phyloP scores from a whole-genome alignment of 1,140 invertebrate species.

The Camponotus vicinus region DNA sequence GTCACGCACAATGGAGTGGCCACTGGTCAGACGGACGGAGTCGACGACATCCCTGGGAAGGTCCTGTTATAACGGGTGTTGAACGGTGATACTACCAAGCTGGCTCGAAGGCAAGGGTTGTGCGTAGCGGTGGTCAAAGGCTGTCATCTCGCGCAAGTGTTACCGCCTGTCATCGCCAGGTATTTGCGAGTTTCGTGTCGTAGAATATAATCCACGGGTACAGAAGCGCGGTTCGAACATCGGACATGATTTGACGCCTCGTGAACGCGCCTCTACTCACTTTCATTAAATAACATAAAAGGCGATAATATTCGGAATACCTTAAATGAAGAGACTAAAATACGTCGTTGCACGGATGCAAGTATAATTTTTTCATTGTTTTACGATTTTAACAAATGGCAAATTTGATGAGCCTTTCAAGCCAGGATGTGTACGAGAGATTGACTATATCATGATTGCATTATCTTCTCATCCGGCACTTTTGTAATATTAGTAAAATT shows the following conservation, averaged over 20 bases:
- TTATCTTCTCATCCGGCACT: background rate
- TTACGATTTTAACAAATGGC: too few relatives aligned
- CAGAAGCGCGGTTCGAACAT: conserved; percentile 17
- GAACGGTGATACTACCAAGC: conserved; percentile 55
- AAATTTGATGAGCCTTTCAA: background rate
- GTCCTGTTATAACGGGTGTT: conserved; percentile 56
- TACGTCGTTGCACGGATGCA: too few relatives aligned
- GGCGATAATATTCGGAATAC: too few relatives aligned
- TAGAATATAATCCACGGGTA: conserved; percentile 25
- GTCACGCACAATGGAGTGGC: conserved; percentile 70
- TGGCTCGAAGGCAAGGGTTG: conserved; percentile 50
- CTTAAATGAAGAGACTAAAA: too few relatives aligned
- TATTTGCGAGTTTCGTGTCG: conserved; percentile 47
- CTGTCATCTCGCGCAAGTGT: conserved; percentile 73
- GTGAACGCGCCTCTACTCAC: background rate
- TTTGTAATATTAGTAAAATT: background rate
- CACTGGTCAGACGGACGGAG: conserved; percentile 63
- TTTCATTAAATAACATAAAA: conserved; percentile 8
- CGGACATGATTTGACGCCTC: conserved; percentile 41
- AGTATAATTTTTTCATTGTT: too few relatives aligned
- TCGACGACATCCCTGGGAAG: conserved; percentile 46
- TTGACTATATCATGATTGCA: too few relatives aligned
- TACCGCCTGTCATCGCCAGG: conserved; percentile 74
- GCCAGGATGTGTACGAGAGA: too few relatives aligned
- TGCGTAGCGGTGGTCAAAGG: conserved; percentile 73